These are phyloP conservation scores for Heliconius sara DNA, from an alignment of 2,888 invertebrate species.

Conservation along the genomic window DNA sequence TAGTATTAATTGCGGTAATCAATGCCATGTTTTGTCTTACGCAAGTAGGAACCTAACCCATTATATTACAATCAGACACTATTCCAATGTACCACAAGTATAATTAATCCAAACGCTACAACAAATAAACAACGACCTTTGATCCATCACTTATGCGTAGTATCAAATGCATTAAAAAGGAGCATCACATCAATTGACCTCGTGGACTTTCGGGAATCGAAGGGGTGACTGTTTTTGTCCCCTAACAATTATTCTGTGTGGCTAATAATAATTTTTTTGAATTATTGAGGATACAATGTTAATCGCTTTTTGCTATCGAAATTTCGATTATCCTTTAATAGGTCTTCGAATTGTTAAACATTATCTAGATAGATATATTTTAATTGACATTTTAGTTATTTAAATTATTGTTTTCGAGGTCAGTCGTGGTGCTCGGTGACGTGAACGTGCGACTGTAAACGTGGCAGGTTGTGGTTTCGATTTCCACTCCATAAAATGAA, in stretches of 20 bases:
- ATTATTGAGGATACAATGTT: constrained; percentile 1
- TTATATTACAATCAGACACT: background rate
- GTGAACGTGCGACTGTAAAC: too few relatives aligned
- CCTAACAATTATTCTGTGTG: constrained; percentile 12
- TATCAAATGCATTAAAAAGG: constrained; percentile 12
- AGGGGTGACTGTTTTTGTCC: constrained; percentile 19
- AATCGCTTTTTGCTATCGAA: too few relatives aligned
- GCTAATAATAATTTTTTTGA: constrained; percentile 8
- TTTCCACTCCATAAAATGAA: too few relatives aligned
- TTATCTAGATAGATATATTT: too few relatives aligned
- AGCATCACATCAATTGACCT: constrained; percentile 15
- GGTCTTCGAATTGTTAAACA: too few relatives aligned
- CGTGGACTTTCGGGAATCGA: background rate
- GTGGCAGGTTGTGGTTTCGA: too few relatives aligned
- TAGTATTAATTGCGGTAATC: too few relatives aligned
- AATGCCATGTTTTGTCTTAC: background rate
- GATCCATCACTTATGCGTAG: background rate
- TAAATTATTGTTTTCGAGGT: too few relatives aligned
- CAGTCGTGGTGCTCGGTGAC: too few relatives aligned
- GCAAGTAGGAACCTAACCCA: background rate
- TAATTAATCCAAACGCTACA: background rate
- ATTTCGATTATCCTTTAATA: too few relatives aligned
- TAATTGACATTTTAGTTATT: too few relatives aligned
- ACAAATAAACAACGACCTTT: background rate
- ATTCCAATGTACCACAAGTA: background rate